These are phyloP conservation scores for Alfaro cultratus DNA, from an alignment of 2,797 vertebrate genomes.

Conservation along the genomic window DNA sequence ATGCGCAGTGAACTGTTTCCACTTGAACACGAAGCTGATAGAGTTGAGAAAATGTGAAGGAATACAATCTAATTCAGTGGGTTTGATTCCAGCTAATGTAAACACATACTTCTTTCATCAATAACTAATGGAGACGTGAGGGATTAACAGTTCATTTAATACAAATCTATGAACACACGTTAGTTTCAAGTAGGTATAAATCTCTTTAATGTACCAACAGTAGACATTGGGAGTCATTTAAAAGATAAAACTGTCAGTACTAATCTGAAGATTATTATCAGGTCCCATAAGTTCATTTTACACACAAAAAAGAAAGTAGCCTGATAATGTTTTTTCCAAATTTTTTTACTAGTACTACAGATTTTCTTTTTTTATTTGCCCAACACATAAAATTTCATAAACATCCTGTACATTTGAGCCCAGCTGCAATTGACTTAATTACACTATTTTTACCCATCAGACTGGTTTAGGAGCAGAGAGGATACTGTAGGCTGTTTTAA, in stretches of 20 bases:
- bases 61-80: background rate
- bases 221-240: background rate
- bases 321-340: background rate
- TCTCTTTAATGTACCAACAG: background rate
- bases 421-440: background rate
- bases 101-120: background rate
- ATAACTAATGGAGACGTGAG: background rate
- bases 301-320: too few relatives aligned
- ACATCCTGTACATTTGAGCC: background rate
- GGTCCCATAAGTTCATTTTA: background rate
- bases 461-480: background rate
- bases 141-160: background rate
- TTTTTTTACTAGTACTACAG: background rate
- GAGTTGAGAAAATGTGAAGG: background rate
- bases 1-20: slow-evolving; percentile 9
- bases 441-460: background rate
- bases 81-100: background rate
- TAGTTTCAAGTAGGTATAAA: background rate
- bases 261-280: too few relatives aligned
- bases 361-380: background rate
- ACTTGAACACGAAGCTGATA: background rate
- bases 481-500: background rate
- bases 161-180: background rate
- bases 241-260: background rate
- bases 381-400: background rate